phyloP scores from a whole-genome alignment of 2,113 vertebrate species.

The Myodes glareolus region DNA sequence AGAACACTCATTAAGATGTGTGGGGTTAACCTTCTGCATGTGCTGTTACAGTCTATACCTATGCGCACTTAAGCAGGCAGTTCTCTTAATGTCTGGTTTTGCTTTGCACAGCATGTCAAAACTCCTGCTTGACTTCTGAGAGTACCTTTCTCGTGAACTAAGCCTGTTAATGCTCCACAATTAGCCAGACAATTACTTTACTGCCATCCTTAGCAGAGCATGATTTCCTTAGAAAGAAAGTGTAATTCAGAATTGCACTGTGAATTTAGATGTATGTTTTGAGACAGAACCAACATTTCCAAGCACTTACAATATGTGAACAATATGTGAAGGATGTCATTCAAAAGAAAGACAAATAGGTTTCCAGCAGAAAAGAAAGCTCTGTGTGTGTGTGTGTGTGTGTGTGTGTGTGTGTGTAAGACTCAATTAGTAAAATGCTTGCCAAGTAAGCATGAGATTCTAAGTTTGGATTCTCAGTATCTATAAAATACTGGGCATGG shows the following conservation, averaged over 20 bases:
- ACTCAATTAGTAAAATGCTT: background rate
- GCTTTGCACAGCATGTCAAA: constrained; percentile 11
- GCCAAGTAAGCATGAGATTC: too few relatives aligned
- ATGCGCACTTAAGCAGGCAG: background rate
- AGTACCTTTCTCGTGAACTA: constrained; percentile 55
- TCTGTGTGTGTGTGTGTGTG: background rate
- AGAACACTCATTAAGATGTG: background rate
- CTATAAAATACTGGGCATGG: background rate
- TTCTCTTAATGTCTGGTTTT: background rate
- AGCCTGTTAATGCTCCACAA: constrained; percentile 55
- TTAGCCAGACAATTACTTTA: constrained; percentile 55
- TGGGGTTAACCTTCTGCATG: background rate
- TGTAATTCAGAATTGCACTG: constrained; percentile 52
- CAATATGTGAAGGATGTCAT: background rate
- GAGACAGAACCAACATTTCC: background rate
- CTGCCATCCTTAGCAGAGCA: constrained; percentile 7
- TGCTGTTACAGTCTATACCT: background rate
- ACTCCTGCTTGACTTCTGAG: background rate
- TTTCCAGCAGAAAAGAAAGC: background rate
- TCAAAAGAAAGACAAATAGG: background rate
- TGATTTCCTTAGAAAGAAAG: constrained; percentile 63
- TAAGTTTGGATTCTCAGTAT: background rate
- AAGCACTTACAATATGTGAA: background rate
- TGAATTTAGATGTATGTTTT: constrained; percentile 48
- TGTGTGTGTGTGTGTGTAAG: background rate